phyloP scores from a whole-genome alignment of 2,113 vertebrate genomes.

The Blennius ocellaris region DNA sequence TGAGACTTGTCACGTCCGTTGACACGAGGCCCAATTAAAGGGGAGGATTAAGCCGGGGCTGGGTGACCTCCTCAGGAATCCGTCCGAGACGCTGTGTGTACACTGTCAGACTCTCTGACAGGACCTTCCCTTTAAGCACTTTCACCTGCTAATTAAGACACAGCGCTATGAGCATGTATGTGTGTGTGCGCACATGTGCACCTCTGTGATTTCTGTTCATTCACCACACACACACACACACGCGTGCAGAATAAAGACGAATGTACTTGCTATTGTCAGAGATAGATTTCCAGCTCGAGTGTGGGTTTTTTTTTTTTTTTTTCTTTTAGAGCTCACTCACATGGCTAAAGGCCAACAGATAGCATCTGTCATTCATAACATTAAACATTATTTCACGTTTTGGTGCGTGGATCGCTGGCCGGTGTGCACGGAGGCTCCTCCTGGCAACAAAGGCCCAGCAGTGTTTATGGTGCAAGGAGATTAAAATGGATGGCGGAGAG shows the following conservation, averaged over 20 bases:
- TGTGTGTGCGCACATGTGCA: slow-evolving; percentile 4
- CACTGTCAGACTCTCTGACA: slow-evolving; percentile 80
- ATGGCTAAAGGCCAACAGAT: slow-evolving; percentile 48
- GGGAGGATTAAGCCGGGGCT: slow-evolving; percentile 85
- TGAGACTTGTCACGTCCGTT: slow-evolving; percentile 82
- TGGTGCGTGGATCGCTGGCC: slow-evolving; percentile 30
- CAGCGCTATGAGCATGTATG: not conserved
- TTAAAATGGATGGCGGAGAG: slow-evolving; percentile 52
- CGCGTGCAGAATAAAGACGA: slow-evolving; percentile 9
- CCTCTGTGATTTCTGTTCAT: slow-evolving; percentile 17
- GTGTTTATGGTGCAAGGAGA: slow-evolving; percentile 71
- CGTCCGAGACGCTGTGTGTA: slow-evolving; percentile 79
- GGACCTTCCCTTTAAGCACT: slow-evolving; percentile 82
- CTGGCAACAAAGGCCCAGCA: slow-evolving; percentile 50
- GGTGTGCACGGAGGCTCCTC: slow-evolving; percentile 43
- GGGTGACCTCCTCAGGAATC: slow-evolving; percentile 85
- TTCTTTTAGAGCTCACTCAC: slow-evolving; percentile 55
- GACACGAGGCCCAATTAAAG: slow-evolving; percentile 86
- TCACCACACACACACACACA: not conserved
- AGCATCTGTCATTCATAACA: slow-evolving; percentile 57
- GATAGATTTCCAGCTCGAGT: slow-evolving; percentile 71
- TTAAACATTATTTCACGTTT: slow-evolving; percentile 51
- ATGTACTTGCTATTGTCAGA: slow-evolving; percentile 36
- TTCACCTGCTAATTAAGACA: slow-evolving; percentile 87
- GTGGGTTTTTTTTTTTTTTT: slow-evolving; percentile 7